Base-by-base conservation (phyloP, 2,113 vertebrate species). In the Rousettus leschenaultii region DNA sequence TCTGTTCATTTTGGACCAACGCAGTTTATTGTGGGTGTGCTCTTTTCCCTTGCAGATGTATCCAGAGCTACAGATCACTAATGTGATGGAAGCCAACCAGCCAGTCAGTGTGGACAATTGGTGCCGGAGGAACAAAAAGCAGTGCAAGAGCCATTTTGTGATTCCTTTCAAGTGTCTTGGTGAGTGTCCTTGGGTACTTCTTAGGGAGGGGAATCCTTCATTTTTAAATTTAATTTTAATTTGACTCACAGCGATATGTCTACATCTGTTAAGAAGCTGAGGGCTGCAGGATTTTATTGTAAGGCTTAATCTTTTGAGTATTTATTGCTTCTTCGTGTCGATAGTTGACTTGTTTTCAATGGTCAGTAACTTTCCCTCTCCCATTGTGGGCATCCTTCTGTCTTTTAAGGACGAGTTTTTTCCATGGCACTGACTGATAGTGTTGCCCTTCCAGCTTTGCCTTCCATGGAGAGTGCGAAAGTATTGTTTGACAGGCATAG, bases 141-240 rank as follows among this genome's bases (percentile, higher is more conserved):
- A 99, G 95, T 99, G 99, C 98, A 99, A 99, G 96, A 99, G 99
- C 97, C 99, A 99, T 74, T 97, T 99, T 0, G 99, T 99, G 2
- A 98, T 99, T 96, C 99, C 99, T 66, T 99, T 99, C 98, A 99
- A 99, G 97, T 99, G 99, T 98, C 98, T 99, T 94, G 99, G 99
- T 99, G 97, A 99, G 99, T 96, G 35, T 14, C 45, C 70, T 26
- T 38, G 71, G 28, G 65, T 75, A 28, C 53, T 35, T 40, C 74
- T 85, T n/a, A 22, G 43, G 16, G 65, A 78, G 19, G 28, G 5
- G 40, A 35, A 11, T 30, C 16, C 28, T 26, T 55, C 5, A 0
- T 61, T 75, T 55, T 75, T 66, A 51, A 63, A 24, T n/a, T 40
- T 71, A 19, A 33, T 21, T 48, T 75, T 77, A 43, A 75, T 24